Evolutionary conservation across 2,888 invertebrate genomes (phyloP).

Genomic region (Leptopilina syphax): DNA sequence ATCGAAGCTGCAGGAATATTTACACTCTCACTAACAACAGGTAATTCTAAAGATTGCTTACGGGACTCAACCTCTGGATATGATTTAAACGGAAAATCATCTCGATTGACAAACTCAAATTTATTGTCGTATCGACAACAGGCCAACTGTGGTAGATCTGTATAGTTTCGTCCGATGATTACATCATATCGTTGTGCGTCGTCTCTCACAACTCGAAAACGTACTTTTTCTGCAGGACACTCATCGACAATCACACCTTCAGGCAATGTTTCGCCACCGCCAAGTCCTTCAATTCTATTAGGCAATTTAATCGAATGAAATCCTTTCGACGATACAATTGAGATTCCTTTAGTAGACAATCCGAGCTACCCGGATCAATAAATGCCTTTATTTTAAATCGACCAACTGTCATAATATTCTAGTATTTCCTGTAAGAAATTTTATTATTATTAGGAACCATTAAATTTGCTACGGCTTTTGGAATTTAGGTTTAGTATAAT

Average conservation of each 20-base stretch:
- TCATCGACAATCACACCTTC: not conserved
- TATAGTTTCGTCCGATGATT: conserved; percentile 37
- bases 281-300: conserved; percentile 4
- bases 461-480: conserved; percentile 7
- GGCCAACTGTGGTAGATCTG: conserved; percentile 19
- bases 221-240: not conserved
- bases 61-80: not conserved
- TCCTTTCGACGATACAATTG: not conserved
- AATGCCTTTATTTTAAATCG: not conserved
- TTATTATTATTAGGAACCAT: not conserved
- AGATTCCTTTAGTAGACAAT: not conserved
- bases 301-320: not conserved
- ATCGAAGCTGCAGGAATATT: not conserved
- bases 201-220: conserved; percentile 29
- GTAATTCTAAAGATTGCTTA: not conserved
- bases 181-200: conserved; percentile 14
- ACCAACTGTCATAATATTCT: not conserved
- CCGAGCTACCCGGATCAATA: not conserved
- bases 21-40: not conserved
- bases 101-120: conserved; percentile 12
- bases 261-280: not conserved
- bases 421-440: not conserved
- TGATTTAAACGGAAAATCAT: conserved; percentile 13
- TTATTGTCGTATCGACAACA: conserved; percentile 28
- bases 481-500: not conserved